A percentile compares a stretch with the other conserved stretches of the same genome.
Conservation (phyloP, 35 echinoderm and acorn worm species). For the Eucidaris tribuloides region DNA sequence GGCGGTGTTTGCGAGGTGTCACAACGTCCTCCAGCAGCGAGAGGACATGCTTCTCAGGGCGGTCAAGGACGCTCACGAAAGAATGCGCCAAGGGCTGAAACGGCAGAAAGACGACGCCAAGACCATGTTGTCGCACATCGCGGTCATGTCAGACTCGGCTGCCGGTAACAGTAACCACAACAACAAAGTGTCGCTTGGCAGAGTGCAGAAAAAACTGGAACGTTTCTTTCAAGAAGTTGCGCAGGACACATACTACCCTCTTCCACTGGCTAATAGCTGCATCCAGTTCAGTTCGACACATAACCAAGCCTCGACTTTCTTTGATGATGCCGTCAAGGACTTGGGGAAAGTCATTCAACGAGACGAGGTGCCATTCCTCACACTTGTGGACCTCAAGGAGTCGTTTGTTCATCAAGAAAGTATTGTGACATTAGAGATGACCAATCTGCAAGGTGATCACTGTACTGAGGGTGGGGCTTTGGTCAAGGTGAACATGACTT, state of each 20-base stretch:
- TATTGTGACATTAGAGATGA: conserved; percentile 21
- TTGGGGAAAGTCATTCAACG: conserved; percentile 35
- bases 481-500: conserved; percentile 11
- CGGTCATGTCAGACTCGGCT: conserved; percentile 41
- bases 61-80: conserved; percentile 2
- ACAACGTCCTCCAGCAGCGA: conserved; percentile 30
- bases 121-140: conserved; percentile 37
- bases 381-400: conserved; percentile 7
- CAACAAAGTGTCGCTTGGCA: conserved; percentile 26
- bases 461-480: conserved; percentile 23
- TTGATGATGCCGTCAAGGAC: conserved; percentile 28
- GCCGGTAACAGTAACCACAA: conserved; percentile 9
- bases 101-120: conserved; percentile 59
- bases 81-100: conserved; percentile 26
- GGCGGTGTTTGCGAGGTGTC: conserved; percentile 10
- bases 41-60: conserved; percentile 25
- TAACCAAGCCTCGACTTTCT: conserved; percentile 32
- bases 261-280: conserved; percentile 39
- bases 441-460: conserved; percentile 31
- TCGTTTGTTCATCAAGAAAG: conserved; percentile 49
- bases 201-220: conserved; percentile 42
- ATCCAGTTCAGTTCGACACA: conserved; percentile 38
- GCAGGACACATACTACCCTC: conserved; percentile 26
- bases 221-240: conserved; percentile 14
- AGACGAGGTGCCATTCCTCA: conserved; percentile 44